phyloP scores from a whole-genome alignment of 1,140 invertebrate species.

The Heliothis virescens region DNA sequence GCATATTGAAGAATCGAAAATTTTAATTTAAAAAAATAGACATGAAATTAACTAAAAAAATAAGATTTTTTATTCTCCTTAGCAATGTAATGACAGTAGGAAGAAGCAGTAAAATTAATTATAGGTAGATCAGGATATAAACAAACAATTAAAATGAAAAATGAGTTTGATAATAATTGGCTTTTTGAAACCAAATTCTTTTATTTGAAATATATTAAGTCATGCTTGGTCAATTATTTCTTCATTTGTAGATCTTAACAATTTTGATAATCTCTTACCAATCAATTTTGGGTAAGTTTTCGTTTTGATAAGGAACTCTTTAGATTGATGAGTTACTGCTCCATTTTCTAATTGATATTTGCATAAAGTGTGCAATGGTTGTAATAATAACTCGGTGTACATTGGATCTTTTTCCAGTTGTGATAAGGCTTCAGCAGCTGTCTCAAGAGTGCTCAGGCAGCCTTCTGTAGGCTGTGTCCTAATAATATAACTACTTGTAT shows the following conservation, averaged over 20 bases:
- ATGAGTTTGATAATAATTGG: too few species aligned
- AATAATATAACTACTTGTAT: conserved; percentile 95
- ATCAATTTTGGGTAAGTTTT: conserved; percentile 94
- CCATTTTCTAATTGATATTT: conserved; percentile 95
- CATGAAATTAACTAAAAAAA: too few species aligned
- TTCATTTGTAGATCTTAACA: conserved; percentile 82
- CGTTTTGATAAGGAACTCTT: conserved; percentile 95
- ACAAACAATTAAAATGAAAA: too few species aligned
- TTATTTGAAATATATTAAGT: neutral
- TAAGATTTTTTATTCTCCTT: too few species aligned
- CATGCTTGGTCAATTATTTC: conserved; percentile 51
- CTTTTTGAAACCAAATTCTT: neutral
- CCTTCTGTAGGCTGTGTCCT: conserved; percentile 96
- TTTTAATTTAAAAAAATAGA: too few species aligned
- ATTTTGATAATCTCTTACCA: conserved; percentile 91
- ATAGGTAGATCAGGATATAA: too few species aligned
- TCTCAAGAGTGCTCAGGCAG: conserved; percentile 96
- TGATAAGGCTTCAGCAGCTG: conserved; percentile 93
- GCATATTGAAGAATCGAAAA: too few species aligned
- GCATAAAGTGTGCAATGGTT: conserved; percentile 94
- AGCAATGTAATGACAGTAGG: too few species aligned
- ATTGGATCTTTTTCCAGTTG: conserved; percentile 90
- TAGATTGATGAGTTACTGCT: conserved; percentile 96
- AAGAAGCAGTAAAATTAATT: too few species aligned
- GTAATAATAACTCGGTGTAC: conserved; percentile 90